Conservation (phyloP, 2,888 invertebrate species). For the Chromoteleia sp. region DNA sequence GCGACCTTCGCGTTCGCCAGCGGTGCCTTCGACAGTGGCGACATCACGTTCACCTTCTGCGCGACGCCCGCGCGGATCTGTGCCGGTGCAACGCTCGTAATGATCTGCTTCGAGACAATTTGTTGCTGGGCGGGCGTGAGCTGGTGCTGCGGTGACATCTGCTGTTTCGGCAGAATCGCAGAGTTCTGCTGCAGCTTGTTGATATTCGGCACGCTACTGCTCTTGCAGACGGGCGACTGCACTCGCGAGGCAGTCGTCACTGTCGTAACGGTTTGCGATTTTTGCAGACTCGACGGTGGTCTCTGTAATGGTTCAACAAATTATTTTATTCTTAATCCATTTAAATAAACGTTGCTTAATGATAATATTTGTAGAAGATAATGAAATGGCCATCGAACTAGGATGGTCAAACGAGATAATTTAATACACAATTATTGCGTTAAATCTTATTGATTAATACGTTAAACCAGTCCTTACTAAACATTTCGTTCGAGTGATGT, state of each 20-base stretch:
- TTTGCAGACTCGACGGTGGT: constrained; percentile 70
- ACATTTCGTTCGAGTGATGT: too few relatives aligned
- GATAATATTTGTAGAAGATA: too few relatives aligned
- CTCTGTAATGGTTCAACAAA: constrained; percentile 37
- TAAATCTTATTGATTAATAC: too few relatives aligned
- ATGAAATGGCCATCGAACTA: too few relatives aligned
- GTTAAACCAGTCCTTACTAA: too few relatives aligned
- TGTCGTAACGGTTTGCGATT: constrained; percentile 71
- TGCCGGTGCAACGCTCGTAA: constrained; percentile 53
- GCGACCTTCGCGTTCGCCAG: constrained; percentile 73
- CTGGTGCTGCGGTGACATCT: constrained; percentile 53
- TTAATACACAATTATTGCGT: too few relatives aligned
- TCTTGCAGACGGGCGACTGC: constrained; percentile 74
- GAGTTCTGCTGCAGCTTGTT: constrained; percentile 75
- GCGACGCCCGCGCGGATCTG: constrained; percentile 61
- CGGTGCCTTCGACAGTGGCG: constrained; percentile 67
- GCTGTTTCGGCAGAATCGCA: constrained; percentile 40
- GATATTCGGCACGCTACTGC: constrained; percentile 79
- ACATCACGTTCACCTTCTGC: constrained; percentile 58
- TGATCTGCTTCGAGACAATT: constrained; percentile 69
- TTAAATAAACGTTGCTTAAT: too few relatives aligned
- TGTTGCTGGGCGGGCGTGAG: constrained; percentile 41
- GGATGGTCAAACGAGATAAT: too few relatives aligned
- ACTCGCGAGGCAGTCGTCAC: constrained; percentile 35
- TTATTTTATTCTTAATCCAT: too few relatives aligned